Conservation (phyloP, 2,113 vertebrate genomes). For the Peromyscus leucopus region DNA sequence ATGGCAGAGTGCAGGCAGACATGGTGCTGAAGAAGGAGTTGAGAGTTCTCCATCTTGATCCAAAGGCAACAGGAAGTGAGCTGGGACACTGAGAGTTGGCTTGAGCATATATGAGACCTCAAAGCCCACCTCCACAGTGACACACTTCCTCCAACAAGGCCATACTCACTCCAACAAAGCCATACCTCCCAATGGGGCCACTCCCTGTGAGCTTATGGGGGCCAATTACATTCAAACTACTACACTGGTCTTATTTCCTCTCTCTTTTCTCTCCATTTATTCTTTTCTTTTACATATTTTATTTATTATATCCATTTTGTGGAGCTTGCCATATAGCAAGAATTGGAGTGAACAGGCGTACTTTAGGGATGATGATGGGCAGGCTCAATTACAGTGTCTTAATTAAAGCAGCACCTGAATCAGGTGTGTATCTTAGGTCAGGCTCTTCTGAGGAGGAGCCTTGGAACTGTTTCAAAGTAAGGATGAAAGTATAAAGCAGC, state of each 20-base stretch:
- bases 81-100: neutral
- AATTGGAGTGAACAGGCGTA: neutral
- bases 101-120: neutral
- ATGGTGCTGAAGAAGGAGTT: neutral
- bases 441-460: neutral
- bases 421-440: neutral
- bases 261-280: neutral
- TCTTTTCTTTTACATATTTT: conserved; percentile 3
- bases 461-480: conserved; percentile 20
- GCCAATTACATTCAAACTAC: too few relatives aligned
- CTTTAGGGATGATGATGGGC: neutral
- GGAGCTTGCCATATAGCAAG: neutral
- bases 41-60: neutral
- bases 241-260: neutral
- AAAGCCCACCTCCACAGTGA: neutral
- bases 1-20: neutral
- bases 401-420: neutral
- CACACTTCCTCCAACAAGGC: neutral
- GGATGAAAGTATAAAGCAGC: neutral
- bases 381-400: neutral
- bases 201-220: neutral
- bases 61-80: neutral
- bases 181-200: neutral
- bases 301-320: neutral
- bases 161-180: neutral